Percentiles rank a stretch among this genome's conserved stretches.
phyloP scores from a whole-genome alignment of 2,113 vertebrate genomes.

The Corythornis madagascariensis region DNA sequence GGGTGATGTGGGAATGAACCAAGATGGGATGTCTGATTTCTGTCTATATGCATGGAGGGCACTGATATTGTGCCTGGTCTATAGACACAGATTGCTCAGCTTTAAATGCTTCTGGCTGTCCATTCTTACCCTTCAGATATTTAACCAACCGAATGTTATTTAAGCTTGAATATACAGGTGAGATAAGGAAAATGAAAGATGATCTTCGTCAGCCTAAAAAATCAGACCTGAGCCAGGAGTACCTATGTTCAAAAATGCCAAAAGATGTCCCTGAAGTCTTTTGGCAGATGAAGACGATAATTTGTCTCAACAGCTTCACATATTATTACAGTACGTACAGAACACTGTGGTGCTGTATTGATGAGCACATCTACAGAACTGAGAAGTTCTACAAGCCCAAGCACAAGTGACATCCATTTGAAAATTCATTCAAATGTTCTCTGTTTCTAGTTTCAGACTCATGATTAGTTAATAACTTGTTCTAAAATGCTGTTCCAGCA shows the following conservation, averaged over 20 bases:
- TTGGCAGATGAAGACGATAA: background rate
- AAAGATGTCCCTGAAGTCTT: background rate
- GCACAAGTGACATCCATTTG: background rate
- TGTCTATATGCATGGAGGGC: background rate
- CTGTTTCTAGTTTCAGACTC: background rate
- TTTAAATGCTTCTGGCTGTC: background rate
- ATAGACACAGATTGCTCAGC: background rate
- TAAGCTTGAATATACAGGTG: background rate
- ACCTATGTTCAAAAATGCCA: background rate
- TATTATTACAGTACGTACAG: background rate
- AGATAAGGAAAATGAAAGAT: background rate
- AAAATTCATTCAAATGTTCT: background rate
- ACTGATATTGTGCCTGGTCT: background rate
- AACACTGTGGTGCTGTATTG: background rate
- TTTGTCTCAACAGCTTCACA: background rate
- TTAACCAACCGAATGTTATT: background rate
- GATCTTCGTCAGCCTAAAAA: background rate
- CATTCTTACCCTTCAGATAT: background rate
- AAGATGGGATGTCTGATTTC: background rate
- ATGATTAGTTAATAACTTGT: background rate
- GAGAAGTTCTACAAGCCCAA: background rate
- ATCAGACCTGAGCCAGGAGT: background rate
- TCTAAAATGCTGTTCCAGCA: background rate
- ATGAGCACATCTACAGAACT: background rate
- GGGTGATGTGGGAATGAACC: background rate